Base-by-base conservation (phyloP, 2,888 invertebrate genomes). In the Andrena camellia region DNA sequence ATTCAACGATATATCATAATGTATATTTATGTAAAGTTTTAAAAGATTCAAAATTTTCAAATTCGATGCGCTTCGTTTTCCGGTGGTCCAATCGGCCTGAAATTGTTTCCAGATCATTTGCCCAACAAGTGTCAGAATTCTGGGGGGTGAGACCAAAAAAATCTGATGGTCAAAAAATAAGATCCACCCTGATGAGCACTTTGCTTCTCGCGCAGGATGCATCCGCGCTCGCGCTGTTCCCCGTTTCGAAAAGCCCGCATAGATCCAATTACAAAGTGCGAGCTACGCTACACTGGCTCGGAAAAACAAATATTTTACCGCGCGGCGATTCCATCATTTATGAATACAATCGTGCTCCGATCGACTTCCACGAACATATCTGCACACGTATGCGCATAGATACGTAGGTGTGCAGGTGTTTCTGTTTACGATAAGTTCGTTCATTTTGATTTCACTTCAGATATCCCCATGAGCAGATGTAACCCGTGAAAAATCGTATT, bases 251-350 rank as follows among this genome's bases (percentile, higher is more conserved):
- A 70, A 59, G 31, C 70, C 48, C 20, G 33, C 13, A 13, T 20
- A 20, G 50, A 48, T 60, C 70, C 29, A 60, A 70, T 60, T 50
- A 50, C 48, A 60, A 70, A 70, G 42, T n/a, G 20, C 17, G 2
- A 13, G 59, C 42, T 59, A n/a, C 70, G 35, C 59, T 29, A 2
- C 42, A 20, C 2, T 29, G n/a, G 13, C 23, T 59, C 7, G 59
- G 20, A 60, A 59, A 63, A 29, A 33, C 26, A 42, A 48, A 23
- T 59, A 26, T 20, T 70, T 48, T 20, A 60, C 13, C 59, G 10
- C 35, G n/a, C 57, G 7, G 6, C 33, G 23, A 2, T 35, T 42
- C 0, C 42, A 13, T n/a, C 57, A 23, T n/a, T 42, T 26, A 29
- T 2, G n/a, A 35, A 33, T 8, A 33, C 33, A 52, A 54, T 33